phyloP scores from a whole-genome alignment of 2,888 invertebrate genomes.

The Macropis europaea region DNA sequence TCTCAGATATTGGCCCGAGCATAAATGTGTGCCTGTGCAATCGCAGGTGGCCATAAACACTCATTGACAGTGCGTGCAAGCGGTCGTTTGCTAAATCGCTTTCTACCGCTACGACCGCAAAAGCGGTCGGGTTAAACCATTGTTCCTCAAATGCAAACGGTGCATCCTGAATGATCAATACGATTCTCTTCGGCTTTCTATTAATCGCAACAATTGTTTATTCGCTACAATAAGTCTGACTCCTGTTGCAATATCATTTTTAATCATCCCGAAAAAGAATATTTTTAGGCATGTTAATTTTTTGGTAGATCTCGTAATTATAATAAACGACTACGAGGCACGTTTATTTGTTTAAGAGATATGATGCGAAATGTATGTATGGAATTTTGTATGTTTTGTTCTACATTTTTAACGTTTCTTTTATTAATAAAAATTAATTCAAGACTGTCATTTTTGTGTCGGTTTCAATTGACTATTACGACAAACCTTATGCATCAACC shows the following conservation, averaged over 20 bases:
- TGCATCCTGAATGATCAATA: conserved; percentile 13
- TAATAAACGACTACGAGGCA: too few species aligned
- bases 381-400: too few species aligned
- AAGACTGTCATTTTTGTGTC: too few species aligned
- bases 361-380: too few species aligned
- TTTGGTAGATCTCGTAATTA: too few species aligned
- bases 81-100: conserved; percentile 52
- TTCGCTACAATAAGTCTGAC: background rate
- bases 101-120: conserved; percentile 49
- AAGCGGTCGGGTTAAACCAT: conserved; percentile 33
- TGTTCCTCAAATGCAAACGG: conserved; percentile 24
- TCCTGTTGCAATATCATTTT: background rate
- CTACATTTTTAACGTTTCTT: too few species aligned
- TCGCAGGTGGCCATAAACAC: conserved; percentile 35
- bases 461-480: too few species aligned
- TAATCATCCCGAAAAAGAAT: too few species aligned
- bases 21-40: conserved; percentile 15
- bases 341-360: too few species aligned
- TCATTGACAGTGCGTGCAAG: conserved; percentile 35
- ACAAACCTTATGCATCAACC: too few species aligned
- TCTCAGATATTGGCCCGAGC: conserved; percentile 12
- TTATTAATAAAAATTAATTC: too few species aligned
- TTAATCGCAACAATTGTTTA: background rate
- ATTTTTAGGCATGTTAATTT: too few species aligned
- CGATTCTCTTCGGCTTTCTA: background rate